Conservation (phyloP, 2,888 invertebrate genomes). For the Dolichomitus sp. region DNA sequence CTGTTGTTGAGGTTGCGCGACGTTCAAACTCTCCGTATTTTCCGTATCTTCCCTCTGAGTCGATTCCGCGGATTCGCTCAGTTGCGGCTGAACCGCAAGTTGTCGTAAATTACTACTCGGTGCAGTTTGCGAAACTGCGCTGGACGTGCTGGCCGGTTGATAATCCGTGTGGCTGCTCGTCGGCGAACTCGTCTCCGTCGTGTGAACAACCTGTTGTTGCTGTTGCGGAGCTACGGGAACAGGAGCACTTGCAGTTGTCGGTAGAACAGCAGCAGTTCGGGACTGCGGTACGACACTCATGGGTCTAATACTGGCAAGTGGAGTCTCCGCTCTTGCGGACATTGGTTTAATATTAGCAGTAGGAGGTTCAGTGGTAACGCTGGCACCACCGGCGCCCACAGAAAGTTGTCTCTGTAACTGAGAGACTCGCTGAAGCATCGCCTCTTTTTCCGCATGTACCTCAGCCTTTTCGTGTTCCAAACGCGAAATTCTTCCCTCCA, state of each 20-base stretch:
- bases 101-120: conserved; percentile 88
- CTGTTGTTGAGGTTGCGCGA: conserved; percentile 72
- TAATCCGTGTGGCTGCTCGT: conserved; percentile 93
- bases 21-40: conserved; percentile 82
- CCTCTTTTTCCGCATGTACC: conserved; percentile 90
- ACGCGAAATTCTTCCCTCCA: conserved; percentile 90
- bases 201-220: conserved; percentile 88
- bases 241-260: conserved; percentile 89
- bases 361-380: conserved; percentile 89
- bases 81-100: conserved; percentile 89
- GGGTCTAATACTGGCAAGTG: conserved; percentile 96
- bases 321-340: conserved; percentile 95
- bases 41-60: conserved; percentile 88
- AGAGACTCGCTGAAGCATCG: conserved; percentile 90
- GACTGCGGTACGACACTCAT: conserved; percentile 91
- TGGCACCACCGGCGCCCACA: conserved; percentile 89
- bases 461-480: conserved; percentile 92
- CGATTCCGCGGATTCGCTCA: conserved; percentile 87
- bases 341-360: conserved; percentile 98
- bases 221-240: conserved; percentile 85
- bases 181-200: conserved; percentile 89
- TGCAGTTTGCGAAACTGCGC: conserved; percentile 86
- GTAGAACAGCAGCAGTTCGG: conserved; percentile 92
- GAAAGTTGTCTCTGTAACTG: conserved; percentile 90
- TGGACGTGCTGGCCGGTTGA: conserved; percentile 94